Percentiles rank a stretch among this genome's conserved stretches.
phyloP scores from a whole-genome alignment of 2,888 invertebrate species.

The Cataglyphis rosenhaueri region DNA sequence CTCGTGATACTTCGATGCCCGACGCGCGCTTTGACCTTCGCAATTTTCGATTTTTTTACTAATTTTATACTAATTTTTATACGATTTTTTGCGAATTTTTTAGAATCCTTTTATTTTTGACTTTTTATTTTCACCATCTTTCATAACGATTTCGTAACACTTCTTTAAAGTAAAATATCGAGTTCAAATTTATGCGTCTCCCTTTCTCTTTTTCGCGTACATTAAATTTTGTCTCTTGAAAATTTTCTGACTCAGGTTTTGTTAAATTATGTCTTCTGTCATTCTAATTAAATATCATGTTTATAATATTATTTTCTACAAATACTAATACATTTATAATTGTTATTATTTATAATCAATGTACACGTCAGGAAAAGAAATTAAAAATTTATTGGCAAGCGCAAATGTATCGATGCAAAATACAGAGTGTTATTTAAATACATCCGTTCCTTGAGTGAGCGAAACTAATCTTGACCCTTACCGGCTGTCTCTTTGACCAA shows the following conservation, averaged over 20 bases:
- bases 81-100: neutral
- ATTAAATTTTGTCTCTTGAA: neutral
- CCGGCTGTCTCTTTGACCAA: neutral
- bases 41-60: conserved; percentile 37
- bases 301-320: neutral
- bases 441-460: neutral
- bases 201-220: neutral
- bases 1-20: conserved; percentile 63
- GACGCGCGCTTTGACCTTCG: conserved; percentile 37
- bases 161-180: neutral
- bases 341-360: neutral
- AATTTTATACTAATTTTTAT: conserved; percentile 24
- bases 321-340: neutral
- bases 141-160: neutral
- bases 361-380: neutral
- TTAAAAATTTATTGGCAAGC: neutral
- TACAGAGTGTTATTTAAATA: neutral
- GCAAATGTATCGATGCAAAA: neutral
- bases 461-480: neutral
- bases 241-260: neutral
- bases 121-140: neutral
- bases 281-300: neutral
- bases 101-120: neutral
- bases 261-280: neutral
- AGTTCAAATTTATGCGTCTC: neutral